Evolutionary conservation across 1,140 invertebrate genomes (phyloP).

Genomic region (Sweltsa coloradensis): DNA sequence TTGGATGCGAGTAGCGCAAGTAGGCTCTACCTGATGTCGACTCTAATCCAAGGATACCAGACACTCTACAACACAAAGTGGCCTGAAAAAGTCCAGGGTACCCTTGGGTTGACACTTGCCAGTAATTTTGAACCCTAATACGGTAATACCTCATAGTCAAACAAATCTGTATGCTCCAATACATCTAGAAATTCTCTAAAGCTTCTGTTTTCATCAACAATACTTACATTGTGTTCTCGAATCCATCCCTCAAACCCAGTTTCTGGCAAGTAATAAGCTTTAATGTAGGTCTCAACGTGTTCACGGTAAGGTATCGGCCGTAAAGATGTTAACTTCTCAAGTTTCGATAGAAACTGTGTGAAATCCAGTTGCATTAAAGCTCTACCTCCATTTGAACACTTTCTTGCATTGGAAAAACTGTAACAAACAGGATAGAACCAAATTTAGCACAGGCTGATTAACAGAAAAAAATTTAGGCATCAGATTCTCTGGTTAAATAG

Average conservation of each 20-base stretch:
- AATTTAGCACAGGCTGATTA: neutral
- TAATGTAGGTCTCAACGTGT: slow-evolving; percentile 71
- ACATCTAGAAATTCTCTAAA: no score
- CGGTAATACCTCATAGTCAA: no score
- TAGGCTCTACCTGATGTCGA: no score
- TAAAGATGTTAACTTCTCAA: slow-evolving; percentile 71
- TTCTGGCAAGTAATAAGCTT: slow-evolving; percentile 90
- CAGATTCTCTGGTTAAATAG: no score
- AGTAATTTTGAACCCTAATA: no score
- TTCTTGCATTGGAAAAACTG: slow-evolving; percentile 78
- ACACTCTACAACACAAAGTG: no score
- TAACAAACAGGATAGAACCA: slow-evolving; percentile 18
- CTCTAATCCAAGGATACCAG: no score
- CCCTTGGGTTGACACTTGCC: no score
- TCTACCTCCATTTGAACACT: slow-evolving; percentile 91
- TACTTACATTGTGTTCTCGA: slow-evolving; percentile 58
- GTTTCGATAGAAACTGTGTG: slow-evolving; percentile 83
- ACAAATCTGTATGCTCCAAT: no score
- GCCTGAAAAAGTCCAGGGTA: no score
- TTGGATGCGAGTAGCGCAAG: no score
- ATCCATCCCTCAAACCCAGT: slow-evolving; percentile 81
- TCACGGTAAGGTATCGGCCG: slow-evolving; percentile 79
- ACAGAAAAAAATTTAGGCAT: neutral
- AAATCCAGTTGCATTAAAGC: slow-evolving; percentile 97
- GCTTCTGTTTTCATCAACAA: no score